Evolutionary conservation across 2,797 vertebrate species (phyloP), one percentile per base, ranked within the genome.

Genomic region (Geotrypetes seraphini): DNA sequence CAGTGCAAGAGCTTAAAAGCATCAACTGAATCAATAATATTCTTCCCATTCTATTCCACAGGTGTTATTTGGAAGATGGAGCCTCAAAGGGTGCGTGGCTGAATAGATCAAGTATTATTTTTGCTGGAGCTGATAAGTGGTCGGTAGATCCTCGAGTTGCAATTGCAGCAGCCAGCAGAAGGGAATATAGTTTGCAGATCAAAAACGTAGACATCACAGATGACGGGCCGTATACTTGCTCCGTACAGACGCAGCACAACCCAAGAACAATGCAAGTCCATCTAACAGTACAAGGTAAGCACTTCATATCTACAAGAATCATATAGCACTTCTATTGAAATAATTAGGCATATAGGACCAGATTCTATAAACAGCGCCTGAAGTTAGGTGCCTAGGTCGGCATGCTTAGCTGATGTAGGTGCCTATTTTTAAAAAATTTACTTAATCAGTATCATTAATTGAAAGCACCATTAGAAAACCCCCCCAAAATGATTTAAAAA

Each of bases 151-250:
- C 95, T 3, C 90, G 95, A 0, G 93, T 99, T 25, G 97, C 95
- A 36, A 97, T 99, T 15, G 84, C 94, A 33, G 91, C 90, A 16
- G 73, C 86, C 19, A 90, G 90, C 53, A 83, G 87, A 59, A 80
- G 90, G n/a, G 95, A 99, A 47, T 99, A 97, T 75, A 99, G 91
- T 71, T 90, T 99, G 61, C 94, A 95, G 82, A 99, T 99, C 77
- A 89, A 96, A 74, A 94, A 90, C 31, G 95, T 97, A 49, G 92
- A 97, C 18, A 79, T 99, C 57, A 89, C 81, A 2, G 95, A 99
- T 1, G 95, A 99, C 0, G 95, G 95, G 22, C 85, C 82, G 5
- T 99, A 97, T 68, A 97, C 92, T 1, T 99, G 95, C 48, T 96
- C 95, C 0, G 91, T 97, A 63, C 95, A 99, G 63, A 99, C 90